Evolutionary conservation across 2,888 invertebrate species (phyloP).

Genomic region (Drosophila multiciliata): DNA sequence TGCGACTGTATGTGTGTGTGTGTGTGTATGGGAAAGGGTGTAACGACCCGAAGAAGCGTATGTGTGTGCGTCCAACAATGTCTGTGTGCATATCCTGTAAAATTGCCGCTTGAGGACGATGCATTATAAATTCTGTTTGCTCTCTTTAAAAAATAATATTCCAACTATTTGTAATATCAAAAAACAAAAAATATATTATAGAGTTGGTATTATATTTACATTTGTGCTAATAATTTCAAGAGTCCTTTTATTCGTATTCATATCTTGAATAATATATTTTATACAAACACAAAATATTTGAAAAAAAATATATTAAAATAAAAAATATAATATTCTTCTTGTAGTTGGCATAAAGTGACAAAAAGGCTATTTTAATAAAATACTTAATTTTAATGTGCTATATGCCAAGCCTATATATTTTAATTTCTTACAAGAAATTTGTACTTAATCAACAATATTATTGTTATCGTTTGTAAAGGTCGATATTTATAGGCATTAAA

Average conservation of each 20-base stretch:
- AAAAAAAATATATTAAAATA: too few relatives aligned
- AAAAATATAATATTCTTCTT: too few relatives aligned
- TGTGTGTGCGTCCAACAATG: conserved; percentile 17
- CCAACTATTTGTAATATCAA: not conserved
- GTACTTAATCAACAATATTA: not conserved
- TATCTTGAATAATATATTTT: not conserved
- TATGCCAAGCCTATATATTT: not conserved
- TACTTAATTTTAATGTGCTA: not conserved
- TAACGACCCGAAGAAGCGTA: conserved; percentile 37
- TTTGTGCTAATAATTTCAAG: not conserved
- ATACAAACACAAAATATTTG: not conserved
- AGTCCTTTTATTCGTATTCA: not conserved
- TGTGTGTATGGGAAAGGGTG: conserved; percentile 14
- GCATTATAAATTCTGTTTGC: not conserved
- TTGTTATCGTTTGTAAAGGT: not conserved
- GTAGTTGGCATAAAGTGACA: not conserved
- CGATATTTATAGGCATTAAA: not conserved
- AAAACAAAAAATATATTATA: not conserved
- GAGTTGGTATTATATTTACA: not conserved
- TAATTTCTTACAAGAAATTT: not conserved
- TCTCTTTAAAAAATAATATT: not conserved
- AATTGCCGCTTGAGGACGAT: not conserved
- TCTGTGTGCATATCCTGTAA: conserved; percentile 47
- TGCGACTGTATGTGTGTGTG: conserved; percentile 16
- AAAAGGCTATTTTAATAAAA: not conserved